Percentiles rank a stretch among this genome's conserved stretches.
Evolutionary conservation across 2,797 vertebrate genomes (phyloP).

Genomic region (Sardinella longiceps): DNA sequence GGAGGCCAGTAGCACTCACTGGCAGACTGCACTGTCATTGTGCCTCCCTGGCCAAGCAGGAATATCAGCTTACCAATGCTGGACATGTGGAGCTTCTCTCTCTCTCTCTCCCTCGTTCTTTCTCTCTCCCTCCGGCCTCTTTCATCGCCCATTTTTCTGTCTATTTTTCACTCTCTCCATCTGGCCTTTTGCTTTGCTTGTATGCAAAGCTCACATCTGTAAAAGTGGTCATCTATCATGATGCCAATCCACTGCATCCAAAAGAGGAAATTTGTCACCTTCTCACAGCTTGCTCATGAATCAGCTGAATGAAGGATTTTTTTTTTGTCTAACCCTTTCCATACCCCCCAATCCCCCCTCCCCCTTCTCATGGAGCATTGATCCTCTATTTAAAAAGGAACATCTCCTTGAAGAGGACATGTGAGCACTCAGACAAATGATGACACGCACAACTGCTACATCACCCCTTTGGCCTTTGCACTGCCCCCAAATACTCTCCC

Average conservation of each 20-base stretch:
- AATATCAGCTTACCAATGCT: slow-evolving; percentile 54
- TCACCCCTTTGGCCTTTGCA: not conserved
- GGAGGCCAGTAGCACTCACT: not conserved
- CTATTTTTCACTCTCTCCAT: slow-evolving; percentile 28
- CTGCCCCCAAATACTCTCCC: slow-evolving; percentile 10
- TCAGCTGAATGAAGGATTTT: slow-evolving; percentile 51
- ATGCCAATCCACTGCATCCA: slow-evolving; percentile 56
- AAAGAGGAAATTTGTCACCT: slow-evolving; percentile 49
- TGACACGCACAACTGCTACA: slow-evolving; percentile 12
- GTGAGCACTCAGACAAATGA: slow-evolving; percentile 10
- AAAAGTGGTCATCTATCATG: slow-evolving; percentile 61
- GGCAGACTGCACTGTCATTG: slow-evolving; percentile 55
- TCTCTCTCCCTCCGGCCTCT: not conserved
- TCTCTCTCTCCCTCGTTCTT: not conserved
- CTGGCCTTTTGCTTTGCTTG: not conserved
- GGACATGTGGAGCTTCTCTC: slow-evolving; percentile 14
- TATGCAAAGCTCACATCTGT: not conserved
- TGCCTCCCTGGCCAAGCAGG: slow-evolving; percentile 55
- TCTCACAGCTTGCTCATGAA: slow-evolving; percentile 59
- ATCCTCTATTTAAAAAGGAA: slow-evolving; percentile 2
- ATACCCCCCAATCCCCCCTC: slow-evolving; percentile 7
- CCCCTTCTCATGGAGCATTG: not conserved
- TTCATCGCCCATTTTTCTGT: not conserved
- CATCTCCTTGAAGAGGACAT: not conserved
- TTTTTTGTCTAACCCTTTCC: not conserved